Base-by-base conservation (phyloP, 2,797 vertebrate genomes). In the Halcyon leucocephala region DNA sequence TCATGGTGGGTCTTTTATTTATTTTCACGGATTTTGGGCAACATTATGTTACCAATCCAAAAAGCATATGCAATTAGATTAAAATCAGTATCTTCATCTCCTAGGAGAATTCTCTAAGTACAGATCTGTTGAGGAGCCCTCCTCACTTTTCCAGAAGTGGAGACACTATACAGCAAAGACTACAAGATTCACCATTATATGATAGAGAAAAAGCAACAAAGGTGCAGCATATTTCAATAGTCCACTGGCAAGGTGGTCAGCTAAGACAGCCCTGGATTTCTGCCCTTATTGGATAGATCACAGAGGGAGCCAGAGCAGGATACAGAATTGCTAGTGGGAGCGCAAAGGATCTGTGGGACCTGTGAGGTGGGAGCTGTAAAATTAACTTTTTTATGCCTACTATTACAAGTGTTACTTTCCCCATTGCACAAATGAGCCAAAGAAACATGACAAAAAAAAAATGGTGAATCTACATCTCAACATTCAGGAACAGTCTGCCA, bases 401-500 rank as follows among this genome's bases (percentile, higher is more conserved):
- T 70, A 1, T 51, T 86, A 61, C 35, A 24, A 76, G 12, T 37
- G 31, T 22, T 72, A 62, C 33, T 55, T 83, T 71, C 21, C 21
- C 5, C 31, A 24, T 29, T 58, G 16, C 55, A 51, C 15, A 31
- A 62, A 79, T 15, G 31, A 86, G 24, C 5, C 57, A 78, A 91
- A 90, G 31, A 20, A 76, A 52, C 0, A 0, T 5, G 8, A 10
- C 2, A 21, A 79, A 89, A 86, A 19, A 13, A 62, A 76, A 81
- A 29, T 2, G 12, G 67, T 81, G 65, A 70, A 60, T 93, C 82
- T 82, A 87, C 86, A 94, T 86, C 79, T 76, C 79, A 89, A 39
- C 44, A 31, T 73, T 90, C 89, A 86, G 88, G 52, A 95, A 35
- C 10, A 89, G 57, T 46, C 62, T 97, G 91, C 69, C 90, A 91